phyloP scores from a whole-genome alignment of 2,888 invertebrate genomes.

The Tinea semifulvella region DNA sequence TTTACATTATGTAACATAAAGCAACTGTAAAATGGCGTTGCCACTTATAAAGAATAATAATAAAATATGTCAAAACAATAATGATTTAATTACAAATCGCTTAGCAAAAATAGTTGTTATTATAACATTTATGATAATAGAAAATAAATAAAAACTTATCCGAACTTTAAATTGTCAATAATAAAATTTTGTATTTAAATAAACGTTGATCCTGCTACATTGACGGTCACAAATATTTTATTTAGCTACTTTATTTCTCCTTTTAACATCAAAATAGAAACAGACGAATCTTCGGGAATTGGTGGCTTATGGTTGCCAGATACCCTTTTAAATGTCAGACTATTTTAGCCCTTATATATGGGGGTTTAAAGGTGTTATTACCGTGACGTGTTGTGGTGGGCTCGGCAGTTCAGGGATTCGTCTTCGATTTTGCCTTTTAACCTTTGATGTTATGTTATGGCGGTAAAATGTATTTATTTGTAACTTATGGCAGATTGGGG shows the following conservation, averaged over 20 bases:
- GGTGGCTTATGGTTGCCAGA: not conserved
- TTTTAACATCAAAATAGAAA: conserved; percentile 13
- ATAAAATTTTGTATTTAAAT: not conserved
- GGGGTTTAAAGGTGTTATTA: not conserved
- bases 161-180: not conserved
- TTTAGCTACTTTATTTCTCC: conserved; percentile 6
- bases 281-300: conserved; percentile 9
- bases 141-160: not conserved
- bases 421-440: conserved; percentile 1
- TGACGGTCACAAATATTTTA: not conserved
- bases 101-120: too few relatives aligned
- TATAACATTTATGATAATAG: not conserved
- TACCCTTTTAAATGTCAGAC: not conserved
- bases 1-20: too few relatives aligned
- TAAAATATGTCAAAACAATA: too few relatives aligned
- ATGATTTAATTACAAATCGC: too few relatives aligned
- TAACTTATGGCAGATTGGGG: too few relatives aligned
- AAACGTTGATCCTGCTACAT: not conserved
- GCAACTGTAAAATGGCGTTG: too few relatives aligned
- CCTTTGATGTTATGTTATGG: conserved; percentile 3
- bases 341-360: not conserved
- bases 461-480: too few relatives aligned
- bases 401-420: not conserved
- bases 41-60: too few relatives aligned
- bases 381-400: not conserved